phyloP scores from a whole-genome alignment of 2,797 vertebrate genomes.

The Momotus momota region DNA sequence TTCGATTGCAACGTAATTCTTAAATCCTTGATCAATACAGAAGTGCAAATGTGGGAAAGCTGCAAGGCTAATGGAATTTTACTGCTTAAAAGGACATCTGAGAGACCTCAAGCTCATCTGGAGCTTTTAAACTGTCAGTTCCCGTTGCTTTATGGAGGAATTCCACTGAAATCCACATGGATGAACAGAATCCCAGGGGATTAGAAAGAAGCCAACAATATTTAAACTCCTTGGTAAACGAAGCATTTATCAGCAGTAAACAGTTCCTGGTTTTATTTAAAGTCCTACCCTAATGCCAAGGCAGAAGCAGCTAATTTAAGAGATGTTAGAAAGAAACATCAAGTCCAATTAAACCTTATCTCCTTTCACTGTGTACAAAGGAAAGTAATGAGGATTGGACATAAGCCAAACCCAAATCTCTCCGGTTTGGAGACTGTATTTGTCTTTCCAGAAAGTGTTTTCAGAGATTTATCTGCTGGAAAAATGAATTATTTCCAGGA shows the following conservation, averaged over 20 bases:
- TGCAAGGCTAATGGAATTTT: neutral
- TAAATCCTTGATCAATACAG: neutral
- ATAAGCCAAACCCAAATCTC: neutral
- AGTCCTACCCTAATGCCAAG: neutral
- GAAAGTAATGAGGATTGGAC: constrained; percentile 32
- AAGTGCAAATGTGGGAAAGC: neutral
- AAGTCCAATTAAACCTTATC: constrained; percentile 55
- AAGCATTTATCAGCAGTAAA: constrained; percentile 56
- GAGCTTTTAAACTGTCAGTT: constrained; percentile 36
- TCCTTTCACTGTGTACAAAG: neutral
- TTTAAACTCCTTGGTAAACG: constrained; percentile 50
- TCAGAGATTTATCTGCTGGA: constrained; percentile 44
- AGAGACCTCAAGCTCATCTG: constrained; percentile 7
- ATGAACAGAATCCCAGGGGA: neutral
- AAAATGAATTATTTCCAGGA: constrained; percentile 54
- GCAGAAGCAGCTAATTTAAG: constrained; percentile 55
- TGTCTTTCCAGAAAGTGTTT: constrained; percentile 45
- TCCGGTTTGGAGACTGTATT: neutral
- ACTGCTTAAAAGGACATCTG: neutral
- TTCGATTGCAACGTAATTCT: neutral
- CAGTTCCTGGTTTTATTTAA: constrained; percentile 38
- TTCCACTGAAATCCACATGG: constrained; percentile 40
- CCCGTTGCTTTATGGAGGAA: neutral
- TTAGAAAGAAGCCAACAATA: constrained; percentile 53
- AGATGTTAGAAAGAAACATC: neutral